A percentile compares a stretch with the other conserved stretches of the same genome.
Conservation (phyloP, 30 jellyfish, hydroid and myxozoan genomes). For the Rhopilema esculentum region DNA sequence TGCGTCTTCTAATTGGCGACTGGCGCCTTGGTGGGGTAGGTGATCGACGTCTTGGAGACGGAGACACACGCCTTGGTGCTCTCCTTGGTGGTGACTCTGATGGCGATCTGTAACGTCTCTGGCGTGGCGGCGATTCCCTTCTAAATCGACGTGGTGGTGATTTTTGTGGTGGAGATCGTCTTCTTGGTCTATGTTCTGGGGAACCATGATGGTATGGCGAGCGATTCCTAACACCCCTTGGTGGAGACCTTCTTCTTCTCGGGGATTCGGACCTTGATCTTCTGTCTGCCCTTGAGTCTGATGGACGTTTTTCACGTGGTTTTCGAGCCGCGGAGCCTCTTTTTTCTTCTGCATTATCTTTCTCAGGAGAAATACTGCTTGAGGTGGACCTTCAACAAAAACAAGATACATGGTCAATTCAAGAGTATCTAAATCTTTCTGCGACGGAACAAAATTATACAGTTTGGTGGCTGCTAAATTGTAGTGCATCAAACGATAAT, state of each 20-base stretch:
- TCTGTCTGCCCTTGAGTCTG: constrained; percentile 18
- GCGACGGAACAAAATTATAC: no score
- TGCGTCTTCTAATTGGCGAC: constrained; percentile 61
- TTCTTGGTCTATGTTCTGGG: constrained; percentile 41
- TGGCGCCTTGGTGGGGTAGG: constrained; percentile 66
- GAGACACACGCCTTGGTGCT: constrained; percentile 35
- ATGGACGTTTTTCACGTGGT: constrained; percentile 1
- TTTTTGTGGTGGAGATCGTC: constrained; percentile 56
- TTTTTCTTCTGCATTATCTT: not conserved
- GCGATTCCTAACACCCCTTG: constrained; percentile 58
- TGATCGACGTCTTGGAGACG: constrained; percentile 62
- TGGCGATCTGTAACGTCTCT: constrained; percentile 65
- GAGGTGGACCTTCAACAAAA: constrained; percentile 24
- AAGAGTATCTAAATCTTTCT: not conserved
- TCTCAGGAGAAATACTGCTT: constrained; percentile 57
- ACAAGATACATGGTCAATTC: not conserved
- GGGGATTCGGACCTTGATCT: constrained; percentile 58
- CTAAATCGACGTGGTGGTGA: constrained; percentile 81
- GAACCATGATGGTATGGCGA: constrained; percentile 43
- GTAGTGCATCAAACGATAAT: no score
- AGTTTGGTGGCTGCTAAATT: no score
- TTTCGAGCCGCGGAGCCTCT: not conserved
- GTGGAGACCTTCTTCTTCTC: constrained; percentile 66
- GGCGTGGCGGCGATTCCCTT: constrained; percentile 69
- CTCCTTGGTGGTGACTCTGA: constrained; percentile 73